phyloP scores from a whole-genome alignment of 1,140 invertebrate species.

The Rhizoglyphus robini region DNA sequence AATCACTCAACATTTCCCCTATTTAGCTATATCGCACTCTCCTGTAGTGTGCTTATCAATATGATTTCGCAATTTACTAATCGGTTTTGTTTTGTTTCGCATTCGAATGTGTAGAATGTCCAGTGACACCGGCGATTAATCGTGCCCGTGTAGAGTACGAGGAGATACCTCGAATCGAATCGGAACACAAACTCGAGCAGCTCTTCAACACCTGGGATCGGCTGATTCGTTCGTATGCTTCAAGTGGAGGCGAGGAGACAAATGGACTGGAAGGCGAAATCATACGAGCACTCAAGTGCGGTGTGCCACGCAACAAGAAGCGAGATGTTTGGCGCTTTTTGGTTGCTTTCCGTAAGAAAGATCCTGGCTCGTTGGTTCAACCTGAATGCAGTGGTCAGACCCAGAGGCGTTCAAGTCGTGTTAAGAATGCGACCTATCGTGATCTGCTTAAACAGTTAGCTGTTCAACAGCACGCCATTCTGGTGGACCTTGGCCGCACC shows the following conservation, averaged over 20 bases:
- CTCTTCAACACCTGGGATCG: background rate
- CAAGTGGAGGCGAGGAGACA: too few species aligned
- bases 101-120: too few species aligned
- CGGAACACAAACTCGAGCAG: too few species aligned
- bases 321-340: conserved; percentile 85
- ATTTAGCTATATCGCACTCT: too few species aligned
- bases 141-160: background rate
- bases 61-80: background rate
- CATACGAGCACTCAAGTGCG: conserved; percentile 43
- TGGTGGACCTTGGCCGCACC: conserved; percentile 79
- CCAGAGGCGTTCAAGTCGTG: conserved; percentile 37
- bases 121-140: too few species aligned
- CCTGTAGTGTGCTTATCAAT: too few species aligned
- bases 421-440: conserved; percentile 43
- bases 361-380: too few species aligned
- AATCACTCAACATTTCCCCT: too few species aligned
- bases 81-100: too few species aligned
- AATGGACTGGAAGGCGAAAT: too few species aligned
- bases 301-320: conserved; percentile 66
- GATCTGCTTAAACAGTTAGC: conserved; percentile 70
- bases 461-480: conserved; percentile 84
- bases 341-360: conserved; percentile 64
- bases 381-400: too few species aligned
- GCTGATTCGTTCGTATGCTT: background rate
- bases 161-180: background rate